phyloP scores from a whole-genome alignment of 2,888 invertebrate genomes.

The Drosophila atripex region DNA sequence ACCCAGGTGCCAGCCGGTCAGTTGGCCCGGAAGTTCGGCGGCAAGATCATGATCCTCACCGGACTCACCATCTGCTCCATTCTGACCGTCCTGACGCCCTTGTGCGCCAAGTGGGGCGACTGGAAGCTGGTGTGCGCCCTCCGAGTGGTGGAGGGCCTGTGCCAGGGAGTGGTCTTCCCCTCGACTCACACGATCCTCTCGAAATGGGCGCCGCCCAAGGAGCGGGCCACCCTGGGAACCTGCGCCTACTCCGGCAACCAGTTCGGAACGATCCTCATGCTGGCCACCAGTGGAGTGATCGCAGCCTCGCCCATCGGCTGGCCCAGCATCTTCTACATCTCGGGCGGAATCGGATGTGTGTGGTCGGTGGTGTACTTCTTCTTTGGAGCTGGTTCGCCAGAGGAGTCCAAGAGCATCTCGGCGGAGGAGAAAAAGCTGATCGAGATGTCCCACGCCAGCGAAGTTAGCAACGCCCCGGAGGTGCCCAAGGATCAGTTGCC shows the following conservation, averaged over 20 bases:
- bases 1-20: slow-evolving; percentile 88
- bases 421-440: slow-evolving; percentile 88
- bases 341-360: slow-evolving; percentile 87
- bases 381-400: slow-evolving; percentile 88
- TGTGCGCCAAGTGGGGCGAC: slow-evolving; percentile 87
- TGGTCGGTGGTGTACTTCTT: slow-evolving; percentile 87
- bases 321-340: slow-evolving; percentile 91
- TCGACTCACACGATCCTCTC: slow-evolving; percentile 88
- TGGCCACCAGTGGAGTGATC: slow-evolving; percentile 89
- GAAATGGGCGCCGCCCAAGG: slow-evolving; percentile 88
- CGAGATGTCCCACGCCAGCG: slow-evolving; percentile 85
- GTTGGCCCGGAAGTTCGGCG: slow-evolving; percentile 89
- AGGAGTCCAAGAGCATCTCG: slow-evolving; percentile 86
- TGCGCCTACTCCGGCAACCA: slow-evolving; percentile 90
- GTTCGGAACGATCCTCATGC: slow-evolving; percentile 90
- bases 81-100: slow-evolving; percentile 88
- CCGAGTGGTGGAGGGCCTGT: slow-evolving; percentile 88
- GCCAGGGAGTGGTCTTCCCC: slow-evolving; percentile 88
- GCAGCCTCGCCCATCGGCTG: slow-evolving; percentile 89
- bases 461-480: slow-evolving; percentile 53
- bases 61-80: slow-evolving; percentile 87
- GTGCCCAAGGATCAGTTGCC: slow-evolving; percentile 73
- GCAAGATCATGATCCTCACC: slow-evolving; percentile 86
- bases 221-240: slow-evolving; percentile 87
- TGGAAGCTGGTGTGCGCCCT: slow-evolving; percentile 86